phyloP scores from a whole-genome alignment of 2,888 invertebrate species.

The Drosophila rubida region DNA sequence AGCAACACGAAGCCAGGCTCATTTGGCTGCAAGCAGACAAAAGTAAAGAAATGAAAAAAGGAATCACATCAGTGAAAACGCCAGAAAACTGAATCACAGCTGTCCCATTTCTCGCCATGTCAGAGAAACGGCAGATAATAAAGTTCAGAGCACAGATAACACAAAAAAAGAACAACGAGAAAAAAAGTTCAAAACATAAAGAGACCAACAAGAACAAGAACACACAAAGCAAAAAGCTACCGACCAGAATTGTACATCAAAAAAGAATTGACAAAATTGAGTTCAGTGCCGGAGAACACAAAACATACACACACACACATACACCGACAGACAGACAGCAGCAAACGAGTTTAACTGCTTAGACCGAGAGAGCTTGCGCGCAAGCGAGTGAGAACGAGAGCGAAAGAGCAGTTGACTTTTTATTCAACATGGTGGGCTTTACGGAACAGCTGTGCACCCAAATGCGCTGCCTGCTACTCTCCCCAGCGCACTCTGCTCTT shows the following conservation, averaged over 20 bases:
- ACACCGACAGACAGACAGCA: constrained; percentile 9
- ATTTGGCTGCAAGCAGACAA: constrained; percentile 85
- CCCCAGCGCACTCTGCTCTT: background rate
- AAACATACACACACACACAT: constrained; percentile 6
- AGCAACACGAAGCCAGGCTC: constrained; percentile 88
- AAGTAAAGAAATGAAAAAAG: constrained; percentile 15
- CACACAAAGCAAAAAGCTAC: constrained; percentile 57
- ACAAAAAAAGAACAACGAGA: constrained; percentile 43
- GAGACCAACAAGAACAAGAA: constrained; percentile 42
- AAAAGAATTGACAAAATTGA: constrained; percentile 76
- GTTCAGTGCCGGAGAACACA: constrained; percentile 57
- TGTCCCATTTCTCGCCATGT: constrained; percentile 64
- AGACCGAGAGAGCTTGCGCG: background rate
- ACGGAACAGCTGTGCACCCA: constrained; percentile 55
- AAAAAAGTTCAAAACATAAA: constrained; percentile 38
- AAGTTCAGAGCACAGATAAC: constrained; percentile 63
- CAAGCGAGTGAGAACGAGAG: background rate
- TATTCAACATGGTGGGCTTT: constrained; percentile 43
- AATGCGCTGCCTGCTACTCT: constrained; percentile 9
- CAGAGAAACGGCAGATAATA: constrained; percentile 54
- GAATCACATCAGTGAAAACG: constrained; percentile 38
- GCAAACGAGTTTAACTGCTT: constrained; percentile 49
- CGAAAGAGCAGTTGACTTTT: constrained; percentile 9
- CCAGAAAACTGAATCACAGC: constrained; percentile 49
- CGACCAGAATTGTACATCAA: constrained; percentile 56